Conservation (phyloP, 2,888 invertebrate genomes). For the Sycophila texana region DNA sequence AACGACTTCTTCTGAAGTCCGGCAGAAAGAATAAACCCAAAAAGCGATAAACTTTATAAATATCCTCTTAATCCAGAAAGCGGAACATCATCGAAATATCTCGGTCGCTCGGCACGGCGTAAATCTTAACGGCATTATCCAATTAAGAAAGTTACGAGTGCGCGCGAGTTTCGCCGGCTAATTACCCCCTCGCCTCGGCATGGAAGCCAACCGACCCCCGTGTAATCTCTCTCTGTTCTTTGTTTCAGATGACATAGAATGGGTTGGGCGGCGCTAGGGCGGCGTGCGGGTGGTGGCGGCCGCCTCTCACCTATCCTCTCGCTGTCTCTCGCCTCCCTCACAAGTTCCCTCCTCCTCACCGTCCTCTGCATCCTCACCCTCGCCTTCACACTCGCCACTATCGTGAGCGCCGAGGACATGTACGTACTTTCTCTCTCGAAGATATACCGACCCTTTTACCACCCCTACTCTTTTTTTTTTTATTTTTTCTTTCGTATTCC, state of each 20-base stretch:
- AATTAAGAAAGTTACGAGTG: no score
- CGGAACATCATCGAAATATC: not conserved
- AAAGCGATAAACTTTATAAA: no score
- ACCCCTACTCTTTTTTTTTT: not conserved
- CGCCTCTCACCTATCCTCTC: slow-evolving; percentile 74
- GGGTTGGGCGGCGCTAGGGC: slow-evolving; percentile 91
- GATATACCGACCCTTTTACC: not conserved
- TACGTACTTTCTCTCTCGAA: slow-evolving; percentile 64
- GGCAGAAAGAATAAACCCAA: no score
- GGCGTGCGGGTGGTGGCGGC: slow-evolving; percentile 77
- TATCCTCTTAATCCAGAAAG: not conserved
- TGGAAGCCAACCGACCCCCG: no score
- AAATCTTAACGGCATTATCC: no score
- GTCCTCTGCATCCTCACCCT: slow-evolving; percentile 72
- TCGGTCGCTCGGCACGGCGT: no score
- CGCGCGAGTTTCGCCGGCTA: no score
- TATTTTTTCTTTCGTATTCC: not conserved
- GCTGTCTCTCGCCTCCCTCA: slow-evolving; percentile 74
- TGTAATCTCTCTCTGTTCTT: slow-evolving; percentile 59
- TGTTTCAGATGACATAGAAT: slow-evolving; percentile 92
- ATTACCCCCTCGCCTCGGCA: no score
- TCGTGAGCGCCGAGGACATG: slow-evolving; percentile 73
- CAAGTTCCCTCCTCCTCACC: slow-evolving; percentile 72
- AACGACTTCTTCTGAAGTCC: no score
- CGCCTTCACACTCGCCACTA: slow-evolving; percentile 71